Conservation (phyloP, 2,797 vertebrate species). For the Champsocephalus esox region DNA sequence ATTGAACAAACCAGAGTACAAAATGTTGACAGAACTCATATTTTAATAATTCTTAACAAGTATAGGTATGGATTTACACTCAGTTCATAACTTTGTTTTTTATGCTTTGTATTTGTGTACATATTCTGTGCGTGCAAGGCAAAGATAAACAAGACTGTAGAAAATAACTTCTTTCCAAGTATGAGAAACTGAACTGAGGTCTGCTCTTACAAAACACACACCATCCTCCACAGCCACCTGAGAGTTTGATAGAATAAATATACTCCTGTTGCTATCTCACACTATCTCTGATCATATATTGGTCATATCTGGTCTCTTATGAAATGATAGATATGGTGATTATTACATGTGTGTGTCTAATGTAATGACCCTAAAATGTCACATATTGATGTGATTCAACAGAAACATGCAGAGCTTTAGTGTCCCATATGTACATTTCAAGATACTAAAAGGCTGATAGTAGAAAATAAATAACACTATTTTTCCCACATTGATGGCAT, state of each 20-base stretch:
- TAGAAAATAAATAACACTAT: conserved; percentile 15
- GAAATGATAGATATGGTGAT: not conserved
- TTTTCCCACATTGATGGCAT: not conserved
- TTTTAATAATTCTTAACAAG: conserved; percentile 86
- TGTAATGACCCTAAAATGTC: conserved; percentile 18
- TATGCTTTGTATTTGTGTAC: conserved; percentile 76
- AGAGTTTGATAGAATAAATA: conserved; percentile 54
- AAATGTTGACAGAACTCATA: conserved; percentile 75
- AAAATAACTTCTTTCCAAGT: conserved; percentile 80
- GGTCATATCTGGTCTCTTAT: conserved; percentile 18
- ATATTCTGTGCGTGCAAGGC: conserved; percentile 87
- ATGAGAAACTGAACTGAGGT: conserved; percentile 48
- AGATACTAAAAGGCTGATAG: conserved; percentile 25
- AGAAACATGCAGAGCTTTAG: conserved; percentile 35
- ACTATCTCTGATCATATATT: conserved; percentile 8
- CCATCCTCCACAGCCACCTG: conserved; percentile 53
- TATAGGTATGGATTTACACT: conserved; percentile 84
- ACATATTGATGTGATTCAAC: conserved; percentile 28
- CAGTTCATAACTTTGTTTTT: conserved; percentile 77
- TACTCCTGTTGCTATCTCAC: conserved; percentile 25
- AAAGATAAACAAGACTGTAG: conserved; percentile 81
- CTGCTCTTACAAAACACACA: conserved; percentile 45
- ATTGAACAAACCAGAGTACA: conserved; percentile 7
- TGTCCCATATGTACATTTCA: conserved; percentile 2
- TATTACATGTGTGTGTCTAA: not conserved